phyloP scores from a whole-genome alignment of 2,888 invertebrate species.

The Leucophenga maculata region DNA sequence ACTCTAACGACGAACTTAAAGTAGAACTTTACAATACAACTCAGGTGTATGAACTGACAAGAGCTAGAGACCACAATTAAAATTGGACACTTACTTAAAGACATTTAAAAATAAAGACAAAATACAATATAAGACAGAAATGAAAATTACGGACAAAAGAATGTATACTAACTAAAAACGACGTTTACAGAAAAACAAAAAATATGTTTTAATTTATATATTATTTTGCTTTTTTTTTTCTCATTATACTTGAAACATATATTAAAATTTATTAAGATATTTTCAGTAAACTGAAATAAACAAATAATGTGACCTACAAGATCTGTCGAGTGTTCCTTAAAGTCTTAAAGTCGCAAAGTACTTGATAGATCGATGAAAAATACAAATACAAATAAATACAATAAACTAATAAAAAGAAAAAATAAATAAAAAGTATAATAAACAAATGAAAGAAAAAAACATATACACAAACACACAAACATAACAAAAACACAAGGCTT shows the following conservation, averaged over 20 bases:
- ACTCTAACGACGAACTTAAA: background rate
- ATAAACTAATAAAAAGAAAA: slow-evolving; percentile 33
- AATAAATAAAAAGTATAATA: slow-evolving; percentile 26
- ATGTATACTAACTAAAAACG: background rate
- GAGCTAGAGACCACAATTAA: background rate
- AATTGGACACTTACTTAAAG: background rate
- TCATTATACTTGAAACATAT: background rate
- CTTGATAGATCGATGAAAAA: slow-evolving; percentile 14
- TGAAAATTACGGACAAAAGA: background rate
- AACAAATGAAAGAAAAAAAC: slow-evolving; percentile 34
- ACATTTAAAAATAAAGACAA: slow-evolving; percentile 26
- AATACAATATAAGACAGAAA: background rate
- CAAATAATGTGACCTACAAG: no score
- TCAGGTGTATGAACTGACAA: background rate
- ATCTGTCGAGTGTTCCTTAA: no score
- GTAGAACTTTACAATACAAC: slow-evolving; percentile 16
- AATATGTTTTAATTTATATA: background rate
- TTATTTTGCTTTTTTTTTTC: background rate
- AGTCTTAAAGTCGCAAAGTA: no score
- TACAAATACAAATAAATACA: slow-evolving; percentile 60
- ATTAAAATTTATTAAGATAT: background rate
- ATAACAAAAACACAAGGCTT: slow-evolving; percentile 43
- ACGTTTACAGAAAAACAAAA: background rate
- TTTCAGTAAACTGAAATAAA: no score
- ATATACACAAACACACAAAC: slow-evolving; percentile 27